These are phyloP conservation scores for Microplitis manilae DNA, from an alignment of 2,888 invertebrate genomes.

Conservation along the genomic window DNA sequence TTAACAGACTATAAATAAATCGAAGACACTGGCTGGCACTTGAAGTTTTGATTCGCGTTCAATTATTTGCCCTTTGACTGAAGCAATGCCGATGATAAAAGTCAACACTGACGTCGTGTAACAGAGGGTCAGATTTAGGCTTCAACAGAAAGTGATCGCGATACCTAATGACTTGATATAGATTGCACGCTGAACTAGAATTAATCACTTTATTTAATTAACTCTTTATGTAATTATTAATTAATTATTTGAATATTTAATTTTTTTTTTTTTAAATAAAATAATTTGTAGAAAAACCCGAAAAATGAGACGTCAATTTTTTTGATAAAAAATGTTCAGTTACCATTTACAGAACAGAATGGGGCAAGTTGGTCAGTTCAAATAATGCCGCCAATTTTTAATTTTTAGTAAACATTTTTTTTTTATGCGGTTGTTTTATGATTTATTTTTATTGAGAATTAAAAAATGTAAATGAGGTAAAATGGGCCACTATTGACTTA, in stretches of 20 bases:
- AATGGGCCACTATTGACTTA: too few species aligned
- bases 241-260: not conserved
- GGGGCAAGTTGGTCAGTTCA: too few species aligned
- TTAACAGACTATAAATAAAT: slow-evolving; percentile 40
- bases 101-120: slow-evolving; percentile 60
- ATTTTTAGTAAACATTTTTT: too few species aligned
- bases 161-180: not conserved
- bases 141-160: slow-evolving; percentile 32
- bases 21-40: slow-evolving; percentile 50
- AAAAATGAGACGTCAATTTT: too few species aligned
- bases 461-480: too few species aligned
- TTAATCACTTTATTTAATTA: not conserved
- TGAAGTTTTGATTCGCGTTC: slow-evolving; percentile 62
- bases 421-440: too few species aligned
- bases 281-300: too few species aligned
- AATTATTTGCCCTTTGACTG: slow-evolving; percentile 66
- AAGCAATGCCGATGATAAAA: slow-evolving; percentile 58
- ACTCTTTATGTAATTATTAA: not conserved
- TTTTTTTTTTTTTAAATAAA: too few species aligned
- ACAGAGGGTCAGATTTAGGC: slow-evolving; percentile 64
- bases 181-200: not conserved
- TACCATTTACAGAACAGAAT: too few species aligned
- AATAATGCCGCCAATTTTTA: too few species aligned
- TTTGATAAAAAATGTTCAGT: too few species aligned
- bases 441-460: too few species aligned